These are phyloP conservation scores for Apodemia duryi DNA, from an alignment of 2,888 invertebrate species.

Conservation along the genomic window DNA sequence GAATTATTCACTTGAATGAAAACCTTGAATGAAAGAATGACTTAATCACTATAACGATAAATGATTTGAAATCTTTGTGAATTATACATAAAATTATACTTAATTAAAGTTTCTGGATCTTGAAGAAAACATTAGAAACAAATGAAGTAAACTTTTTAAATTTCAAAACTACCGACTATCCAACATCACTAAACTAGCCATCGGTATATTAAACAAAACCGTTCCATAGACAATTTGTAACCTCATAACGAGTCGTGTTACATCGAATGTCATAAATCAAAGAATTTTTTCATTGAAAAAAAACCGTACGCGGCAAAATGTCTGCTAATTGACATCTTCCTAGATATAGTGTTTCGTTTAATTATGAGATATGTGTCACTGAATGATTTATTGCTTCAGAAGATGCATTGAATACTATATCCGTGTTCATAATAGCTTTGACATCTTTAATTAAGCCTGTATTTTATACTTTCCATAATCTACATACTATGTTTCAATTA, in stretches of 20 bases:
- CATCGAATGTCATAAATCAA: conserved; percentile 66
- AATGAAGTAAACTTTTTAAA: no score
- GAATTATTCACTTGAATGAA: no score
- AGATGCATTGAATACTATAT: neutral
- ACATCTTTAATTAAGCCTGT: neutral
- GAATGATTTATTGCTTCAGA: conserved; percentile 32
- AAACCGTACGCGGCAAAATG: conserved; percentile 61
- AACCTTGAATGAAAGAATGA: no score
- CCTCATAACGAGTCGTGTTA: conserved; percentile 66
- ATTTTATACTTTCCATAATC: neutral
- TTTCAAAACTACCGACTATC: conserved; percentile 11
- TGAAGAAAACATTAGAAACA: no score
- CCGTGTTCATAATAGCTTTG: neutral
- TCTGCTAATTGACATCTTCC: conserved; percentile 77
- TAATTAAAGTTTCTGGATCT: no score
- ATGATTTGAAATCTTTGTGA: no score
- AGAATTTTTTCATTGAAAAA: conserved; percentile 47
- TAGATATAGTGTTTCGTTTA: conserved; percentile 46
- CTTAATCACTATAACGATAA: no score
- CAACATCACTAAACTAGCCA: conserved; percentile 28
- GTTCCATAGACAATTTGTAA: conserved; percentile 67
- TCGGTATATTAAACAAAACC: conserved; percentile 40
- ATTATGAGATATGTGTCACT: conserved; percentile 33
- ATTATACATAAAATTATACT: no score
- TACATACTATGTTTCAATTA: neutral